Percentiles rank a stretch among this genome's conserved stretches.
Conservation (phyloP, 2,113 vertebrate species). For the Pycnonotus jocosus region DNA sequence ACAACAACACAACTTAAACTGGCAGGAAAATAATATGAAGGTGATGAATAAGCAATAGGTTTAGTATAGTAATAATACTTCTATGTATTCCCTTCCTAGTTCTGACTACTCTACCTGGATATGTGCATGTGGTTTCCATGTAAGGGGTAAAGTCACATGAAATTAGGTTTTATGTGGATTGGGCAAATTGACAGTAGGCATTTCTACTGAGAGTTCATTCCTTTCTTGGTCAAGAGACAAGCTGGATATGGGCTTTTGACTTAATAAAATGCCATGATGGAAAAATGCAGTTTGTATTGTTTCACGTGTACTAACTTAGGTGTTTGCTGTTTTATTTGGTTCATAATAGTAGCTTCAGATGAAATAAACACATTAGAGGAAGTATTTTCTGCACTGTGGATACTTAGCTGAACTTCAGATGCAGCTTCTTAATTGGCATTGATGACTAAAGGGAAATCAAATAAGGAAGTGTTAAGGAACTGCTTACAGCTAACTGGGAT, state of each 20-base stretch:
- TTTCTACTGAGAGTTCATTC: neutral
- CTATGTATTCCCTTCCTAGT: neutral
- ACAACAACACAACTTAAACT: neutral
- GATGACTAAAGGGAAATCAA: neutral
- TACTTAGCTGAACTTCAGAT: neutral
- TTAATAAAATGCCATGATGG: neutral
- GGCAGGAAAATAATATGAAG: neutral
- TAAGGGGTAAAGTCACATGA: neutral
- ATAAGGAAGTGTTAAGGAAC: neutral
- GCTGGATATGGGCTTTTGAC: neutral
- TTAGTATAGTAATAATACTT: neutral
- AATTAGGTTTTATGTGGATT: constrained; percentile 29
- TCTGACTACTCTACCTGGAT: neutral
- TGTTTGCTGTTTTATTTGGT: neutral
- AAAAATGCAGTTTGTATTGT: neutral
- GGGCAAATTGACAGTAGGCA: neutral
- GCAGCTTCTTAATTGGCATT: neutral
- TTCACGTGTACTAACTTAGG: neutral
- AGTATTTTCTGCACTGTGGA: neutral
- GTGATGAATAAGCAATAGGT: neutral
- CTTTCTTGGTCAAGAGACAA: neutral
- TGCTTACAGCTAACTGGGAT: neutral
- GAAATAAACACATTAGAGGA: neutral
- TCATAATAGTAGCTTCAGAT: neutral
- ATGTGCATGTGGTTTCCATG: rapidly evolving